These are phyloP conservation scores for Ochropleura plecta DNA, from an alignment of 2,888 invertebrate genomes.

Conservation along the genomic window DNA sequence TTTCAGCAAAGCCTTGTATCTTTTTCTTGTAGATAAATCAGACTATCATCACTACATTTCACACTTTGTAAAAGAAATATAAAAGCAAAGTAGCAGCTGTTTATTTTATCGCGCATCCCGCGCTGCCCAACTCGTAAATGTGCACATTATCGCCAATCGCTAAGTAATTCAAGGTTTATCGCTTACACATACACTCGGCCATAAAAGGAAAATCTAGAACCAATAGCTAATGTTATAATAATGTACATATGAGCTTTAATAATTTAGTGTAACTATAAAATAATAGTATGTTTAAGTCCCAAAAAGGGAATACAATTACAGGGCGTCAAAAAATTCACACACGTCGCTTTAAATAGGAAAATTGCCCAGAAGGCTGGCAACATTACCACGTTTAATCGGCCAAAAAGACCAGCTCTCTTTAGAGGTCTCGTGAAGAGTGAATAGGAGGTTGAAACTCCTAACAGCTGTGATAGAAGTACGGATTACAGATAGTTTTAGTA, in stretches of 20 bases:
- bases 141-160: constrained; percentile 38
- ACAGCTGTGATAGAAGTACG: not conserved
- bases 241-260: no score
- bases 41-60: constrained; percentile 9
- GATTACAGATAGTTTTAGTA: not conserved
- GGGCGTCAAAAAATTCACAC: no score
- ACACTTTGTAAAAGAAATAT: not conserved
- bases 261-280: no score
- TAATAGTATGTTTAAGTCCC: no score
- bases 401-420: no score
- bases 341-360: no score
- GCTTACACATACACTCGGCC: constrained; percentile 13
- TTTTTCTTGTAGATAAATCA: not conserved
- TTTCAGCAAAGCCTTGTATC: not conserved
- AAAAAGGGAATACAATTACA: no score
- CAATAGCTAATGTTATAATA: not conserved
- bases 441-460: no score
- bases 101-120: constrained; percentile 4
- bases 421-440: no score
- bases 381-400: no score
- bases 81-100: constrained; percentile 28
- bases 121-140: constrained; percentile 19
- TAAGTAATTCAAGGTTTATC: constrained; percentile 45
- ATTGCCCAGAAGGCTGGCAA: no score
- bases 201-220: constrained; percentile 35